Base-by-base conservation (phyloP, 2,888 invertebrate species). In the Pollenia amentaria region DNA sequence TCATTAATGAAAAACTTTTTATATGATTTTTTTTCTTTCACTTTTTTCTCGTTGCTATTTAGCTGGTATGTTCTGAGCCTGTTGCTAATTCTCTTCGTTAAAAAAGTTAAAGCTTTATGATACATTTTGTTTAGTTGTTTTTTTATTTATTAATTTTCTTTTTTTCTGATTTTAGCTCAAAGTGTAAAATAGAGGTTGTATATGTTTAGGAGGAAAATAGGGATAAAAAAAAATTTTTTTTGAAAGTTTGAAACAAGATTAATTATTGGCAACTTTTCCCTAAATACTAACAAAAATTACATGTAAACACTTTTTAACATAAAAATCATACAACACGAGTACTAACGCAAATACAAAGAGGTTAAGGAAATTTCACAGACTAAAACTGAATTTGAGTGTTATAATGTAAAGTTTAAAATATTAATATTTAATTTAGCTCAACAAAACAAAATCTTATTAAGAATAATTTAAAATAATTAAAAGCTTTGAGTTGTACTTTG, bases 1-100 rank as follows among this genome's bases (percentile, higher is more conserved):
- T 84, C 87, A 87, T 87, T 87, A 87, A 87, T 84, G 51, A 80
- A 84, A 87, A 87, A 84, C 65, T 84, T 84, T 83, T 84, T 79
- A 18, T 55, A 55, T 69, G 18, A 16, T 14, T n/a, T 80, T 40
- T 53, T 64, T 77, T 67, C 3, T 42, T 46, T 14, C 21, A 38
- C n/a, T 67, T 55, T 40, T 64, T 48, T 53, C 14, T 55, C 3
- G 10, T 55, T 46, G 40, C 42, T 60, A 40, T 40, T 55, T 62
- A 60, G 40, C 12, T 79, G 53, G 40, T 42, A 11, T 51, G 14
- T 72, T 38, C 11, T 18, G 18, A 60, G 78, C 84, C 84, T 84
- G 77, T 84, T 78, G 84, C 84, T 78, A 67, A 57, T 72, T 78
- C 78, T 53, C 84, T 67, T 84, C 72, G 57, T 78, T 73, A 65